Percentiles rank a stretch among this genome's conserved stretches.
Conservation (phyloP, 2,797 vertebrate genomes). For the Malacoctenus gilli region DNA sequence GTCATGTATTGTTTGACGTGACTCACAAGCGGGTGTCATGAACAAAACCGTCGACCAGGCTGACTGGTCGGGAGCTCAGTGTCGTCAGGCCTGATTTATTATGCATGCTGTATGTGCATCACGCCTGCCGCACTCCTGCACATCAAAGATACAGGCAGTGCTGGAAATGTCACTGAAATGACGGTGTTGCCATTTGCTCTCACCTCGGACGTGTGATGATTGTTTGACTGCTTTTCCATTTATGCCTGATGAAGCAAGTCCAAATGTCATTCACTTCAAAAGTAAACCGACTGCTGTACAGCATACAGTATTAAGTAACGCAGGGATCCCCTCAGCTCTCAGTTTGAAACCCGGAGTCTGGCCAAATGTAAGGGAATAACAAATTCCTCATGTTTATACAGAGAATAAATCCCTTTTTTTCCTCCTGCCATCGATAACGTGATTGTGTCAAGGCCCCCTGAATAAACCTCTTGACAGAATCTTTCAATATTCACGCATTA, state of each 20-base stretch:
- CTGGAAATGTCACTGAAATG: constrained; percentile 38
- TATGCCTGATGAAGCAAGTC: background rate
- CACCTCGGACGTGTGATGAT: constrained; percentile 15
- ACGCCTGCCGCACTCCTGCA: constrained; percentile 1
- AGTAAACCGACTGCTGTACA: background rate
- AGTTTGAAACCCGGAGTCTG: no score
- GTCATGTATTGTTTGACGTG: background rate
- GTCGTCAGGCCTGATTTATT: constrained; percentile 20
- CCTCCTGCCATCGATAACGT: no score
- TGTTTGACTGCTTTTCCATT: background rate
- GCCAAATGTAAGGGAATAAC: no score
- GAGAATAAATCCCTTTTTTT: no score
- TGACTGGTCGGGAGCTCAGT: background rate
- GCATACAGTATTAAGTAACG: constrained; percentile 32
- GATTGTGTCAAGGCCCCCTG: no score
- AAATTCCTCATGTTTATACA: no score
- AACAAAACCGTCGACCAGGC: constrained; percentile 7
- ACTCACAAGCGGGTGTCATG: background rate
- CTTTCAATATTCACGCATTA: no score
- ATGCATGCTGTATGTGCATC: constrained; percentile 27
- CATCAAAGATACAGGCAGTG: constrained; percentile 42
- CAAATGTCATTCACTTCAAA: background rate
- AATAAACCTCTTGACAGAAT: no score
- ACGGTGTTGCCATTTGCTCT: constrained; percentile 12
- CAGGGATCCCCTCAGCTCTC: constrained; percentile 4